Base-by-base conservation (phyloP, 2,797 vertebrate species). In the Syngnathus acus region DNA sequence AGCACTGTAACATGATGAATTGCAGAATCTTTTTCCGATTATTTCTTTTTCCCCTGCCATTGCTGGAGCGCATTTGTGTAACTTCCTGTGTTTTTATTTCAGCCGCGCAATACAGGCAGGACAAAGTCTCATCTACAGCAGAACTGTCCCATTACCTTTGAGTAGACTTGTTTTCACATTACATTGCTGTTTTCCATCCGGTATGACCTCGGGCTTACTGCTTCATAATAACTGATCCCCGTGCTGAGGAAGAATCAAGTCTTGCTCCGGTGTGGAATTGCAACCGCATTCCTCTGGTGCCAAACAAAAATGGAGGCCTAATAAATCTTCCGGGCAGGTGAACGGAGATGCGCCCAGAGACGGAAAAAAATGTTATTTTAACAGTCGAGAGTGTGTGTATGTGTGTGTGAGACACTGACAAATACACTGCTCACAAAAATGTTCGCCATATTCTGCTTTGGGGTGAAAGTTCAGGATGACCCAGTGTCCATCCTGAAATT, bases 251-350 rank as follows among this genome's bases (percentile, higher is more conserved):
- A 37, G 26, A 57, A 57, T 37, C 14, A 14, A 55, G 26, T 57
- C 53, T 55, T 8, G 32, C 55, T 57, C 55, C 32, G 55, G 32
- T 32, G 55, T 37, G 26, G 32, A 57, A 37, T 57, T 57, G 55
- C 55, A 32, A 37, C 5, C 13, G 55, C 6, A n/a, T 68, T 50
- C 60, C 65, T 55, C 54, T 57, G 54, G 23, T 14, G 26, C 55
- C 26, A 57, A 16, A 57, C 55, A 57, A 57, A 57, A 57, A 37
- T 57, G 26, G 32, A 57, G 55, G 55, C 16, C 55, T 57, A 57
- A 57, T 57, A 57, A 57, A 57, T 57, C 55, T 57, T 57, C 26
- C 55, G 26, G 55, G 55, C 55, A 57, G 55, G 26, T 57, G 55
- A 57, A 54, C 10, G 9, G 23, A 14, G 53, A 57, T 32, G 32